Conservation (phyloP, 2,113 vertebrate genomes). For the Crotalus horridus region DNA sequence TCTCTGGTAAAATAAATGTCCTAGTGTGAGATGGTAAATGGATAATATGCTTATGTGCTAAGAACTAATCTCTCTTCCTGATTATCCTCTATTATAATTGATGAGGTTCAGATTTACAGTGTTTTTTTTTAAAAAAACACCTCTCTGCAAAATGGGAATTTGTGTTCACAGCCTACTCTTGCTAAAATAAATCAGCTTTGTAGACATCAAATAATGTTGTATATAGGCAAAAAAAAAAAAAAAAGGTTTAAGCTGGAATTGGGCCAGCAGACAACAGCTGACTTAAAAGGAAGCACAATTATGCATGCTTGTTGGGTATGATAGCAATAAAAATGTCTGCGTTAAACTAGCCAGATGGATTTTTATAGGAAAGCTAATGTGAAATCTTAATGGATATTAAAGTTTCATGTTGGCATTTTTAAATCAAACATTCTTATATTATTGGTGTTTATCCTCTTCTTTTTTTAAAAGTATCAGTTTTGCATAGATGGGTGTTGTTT, state of each 20-base stretch:
- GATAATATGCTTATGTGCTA: background rate
- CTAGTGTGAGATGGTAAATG: conserved; percentile 4
- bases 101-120: background rate
- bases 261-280: background rate
- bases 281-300: background rate
- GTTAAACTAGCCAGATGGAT: background rate
- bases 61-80: background rate
- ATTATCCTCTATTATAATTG: conserved; percentile 11
- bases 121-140: background rate
- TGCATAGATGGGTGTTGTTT: background rate
- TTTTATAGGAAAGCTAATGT: background rate
- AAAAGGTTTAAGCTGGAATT: conserved; percentile 34
- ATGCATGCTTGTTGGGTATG: background rate
- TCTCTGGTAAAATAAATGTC: background rate
- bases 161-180: background rate
- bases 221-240: background rate
- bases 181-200: background rate
- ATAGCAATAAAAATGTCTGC: background rate
- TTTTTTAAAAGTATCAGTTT: background rate
- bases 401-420: background rate
- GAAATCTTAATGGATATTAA: background rate
- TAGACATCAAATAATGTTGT: conserved; percentile 6
- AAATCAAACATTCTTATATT: background rate
- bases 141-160: conserved; percentile 27
- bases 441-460: background rate